Evolutionary conservation across 2,797 vertebrate species (phyloP), one percentile per base, ranked within the genome.

Genomic region (Crax fasciolata): DNA sequence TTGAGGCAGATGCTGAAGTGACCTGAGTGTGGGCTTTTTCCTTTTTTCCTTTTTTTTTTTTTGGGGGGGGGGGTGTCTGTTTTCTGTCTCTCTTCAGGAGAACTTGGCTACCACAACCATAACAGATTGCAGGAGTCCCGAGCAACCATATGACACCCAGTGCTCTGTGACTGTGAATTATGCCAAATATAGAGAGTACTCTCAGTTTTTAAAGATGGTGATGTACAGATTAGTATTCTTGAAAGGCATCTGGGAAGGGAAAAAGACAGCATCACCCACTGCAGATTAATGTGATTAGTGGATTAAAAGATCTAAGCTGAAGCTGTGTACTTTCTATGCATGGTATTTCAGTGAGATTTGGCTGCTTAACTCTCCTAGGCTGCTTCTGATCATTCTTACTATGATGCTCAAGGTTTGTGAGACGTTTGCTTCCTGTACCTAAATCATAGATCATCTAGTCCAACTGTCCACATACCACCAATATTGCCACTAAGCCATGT

Each of bases 311-410:
- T 32, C 48, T 25, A 58, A 24, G 66, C 84, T 94, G 70, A 68
- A 58, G 66, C 24, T 35, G n/a, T 46, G 65, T 48, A 41, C 57
- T 39, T 0, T 0, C 30, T 77, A 1, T 20, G 61, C 1, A 0
- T 32, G 18, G 12, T 63, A 12, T 68, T 68, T 90, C 58, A 16
- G 0, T 28, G 73, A 46, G 62, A 55, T 81, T 57, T 80, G 87
- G 70, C 35, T 30, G 5, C 3, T 1, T 20, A 6, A 1, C 57
- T 67, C 39, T 59, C 61, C 4, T 7, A 28, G 57, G 9, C 28
- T 7, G 1, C 57, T 65, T 74, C 83, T 72, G 73, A 20, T 55
- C 32, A 39, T 59, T 57, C 28, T 21, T 72, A 24, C 32, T 38
- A 0, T 0, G 7, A 46, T 3, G n/a, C 23, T 11, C 43, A 3